Evolutionary conservation across 1,140 invertebrate species (phyloP), one percentile per base, ranked within the genome.

Genomic region (Penaeus chinensis): DNA sequence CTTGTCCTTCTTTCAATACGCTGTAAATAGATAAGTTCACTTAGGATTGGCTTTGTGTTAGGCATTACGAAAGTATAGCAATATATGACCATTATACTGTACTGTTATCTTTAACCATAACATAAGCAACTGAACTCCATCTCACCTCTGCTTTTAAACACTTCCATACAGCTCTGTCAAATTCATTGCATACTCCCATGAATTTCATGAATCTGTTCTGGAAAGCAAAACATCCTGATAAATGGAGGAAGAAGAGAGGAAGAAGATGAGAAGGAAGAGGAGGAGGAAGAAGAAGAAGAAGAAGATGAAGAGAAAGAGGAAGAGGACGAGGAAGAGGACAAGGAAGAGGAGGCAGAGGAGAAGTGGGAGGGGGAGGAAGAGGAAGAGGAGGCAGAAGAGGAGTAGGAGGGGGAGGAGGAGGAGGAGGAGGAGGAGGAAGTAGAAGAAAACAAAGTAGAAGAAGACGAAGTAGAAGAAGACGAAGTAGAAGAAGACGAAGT

Each of bases 171-270:
- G 80, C 80, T 37, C 65, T n/a, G 61, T 87, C 86, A 19, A 87
- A 63, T 2, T 82, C 79, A 54, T 87, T 87, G 74, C 86, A 87
- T 19, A 65, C 60, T 5, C 86, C 86, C 24, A 82, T n/a, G 54
- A 87, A 87, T 60, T 87, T 87, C 71, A 82, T 61, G n/a, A 87
- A 66, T 62, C 76, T 87, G 61, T 87, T 87, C 85, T 87, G 79
- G 60, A 87, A 87, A 47, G 18, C 1, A 76, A 42, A 82, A 24
- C 22, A 24, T 47, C 16, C 1, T 61, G 54, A 27, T 78, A 78
- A 32, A 32, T 74, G 71, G 27, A 27, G n/a, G 19, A 27, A 19
- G n/a, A 8, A 32, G n/a, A 27, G 5, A 13, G 1, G 16, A 74
- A 0, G 24, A 3, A 11, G 24, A 32, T 3, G 18, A 74, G 19